Percentiles rank a stretch among this genome's conserved stretches.
Evolutionary conservation across 2,113 vertebrate genomes (phyloP).

Genomic region (Corythornis madagascariensis): DNA sequence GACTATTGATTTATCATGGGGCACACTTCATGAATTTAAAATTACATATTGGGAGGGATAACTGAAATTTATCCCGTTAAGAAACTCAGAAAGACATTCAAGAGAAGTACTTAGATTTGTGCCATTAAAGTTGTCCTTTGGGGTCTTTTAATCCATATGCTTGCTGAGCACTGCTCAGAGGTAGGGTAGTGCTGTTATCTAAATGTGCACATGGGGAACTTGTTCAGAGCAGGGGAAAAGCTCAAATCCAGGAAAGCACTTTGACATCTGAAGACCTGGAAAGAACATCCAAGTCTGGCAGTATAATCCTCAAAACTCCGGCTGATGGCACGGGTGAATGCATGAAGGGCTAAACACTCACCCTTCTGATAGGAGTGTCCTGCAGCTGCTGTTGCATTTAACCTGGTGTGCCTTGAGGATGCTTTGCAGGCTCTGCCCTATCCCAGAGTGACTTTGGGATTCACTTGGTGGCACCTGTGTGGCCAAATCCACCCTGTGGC

Average conservation of each 20-base stretch:
- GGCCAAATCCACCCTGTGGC: neutral
- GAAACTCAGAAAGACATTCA: neutral
- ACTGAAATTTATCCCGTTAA: neutral
- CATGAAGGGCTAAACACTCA: rapidly evolving
- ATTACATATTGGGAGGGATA: neutral
- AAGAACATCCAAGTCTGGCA: neutral
- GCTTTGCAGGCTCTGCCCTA: neutral
- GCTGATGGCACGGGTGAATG: neutral
- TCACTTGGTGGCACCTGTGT: neutral
- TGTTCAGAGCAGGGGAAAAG: neutral
- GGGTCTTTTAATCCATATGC: neutral
- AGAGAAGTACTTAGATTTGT: neutral
- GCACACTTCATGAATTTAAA: neutral
- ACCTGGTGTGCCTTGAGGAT: neutral
- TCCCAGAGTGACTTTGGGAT: neutral
- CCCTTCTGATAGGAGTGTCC: neutral
- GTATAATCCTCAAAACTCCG: neutral
- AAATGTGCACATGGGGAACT: neutral
- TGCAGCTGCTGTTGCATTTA: neutral
- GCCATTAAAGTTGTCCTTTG: neutral
- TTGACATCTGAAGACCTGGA: neutral
- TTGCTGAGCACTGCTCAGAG: neutral
- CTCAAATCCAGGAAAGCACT: neutral
- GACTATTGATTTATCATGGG: neutral
- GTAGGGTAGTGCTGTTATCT: neutral